phyloP scores from a whole-genome alignment of 2,888 invertebrate genomes.

The Dyspetes luteomarginatus region DNA sequence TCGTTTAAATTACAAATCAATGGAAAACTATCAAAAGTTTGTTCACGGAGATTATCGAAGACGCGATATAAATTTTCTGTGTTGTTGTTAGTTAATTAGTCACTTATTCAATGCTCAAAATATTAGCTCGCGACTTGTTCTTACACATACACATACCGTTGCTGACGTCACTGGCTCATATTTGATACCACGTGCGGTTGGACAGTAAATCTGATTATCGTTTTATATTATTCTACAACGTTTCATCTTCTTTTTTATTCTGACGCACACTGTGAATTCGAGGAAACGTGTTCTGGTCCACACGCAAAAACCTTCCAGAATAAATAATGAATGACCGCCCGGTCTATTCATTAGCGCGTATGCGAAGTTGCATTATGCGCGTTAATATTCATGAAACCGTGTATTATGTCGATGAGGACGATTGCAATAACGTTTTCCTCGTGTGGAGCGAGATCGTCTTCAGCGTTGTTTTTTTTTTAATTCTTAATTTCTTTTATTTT shows the following conservation, averaged over 20 bases:
- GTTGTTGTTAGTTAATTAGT: background rate
- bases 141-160: background rate
- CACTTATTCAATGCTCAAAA: background rate
- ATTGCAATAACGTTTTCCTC: conserved; percentile 29
- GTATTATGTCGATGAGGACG: conserved; percentile 38
- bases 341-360: conserved; percentile 34
- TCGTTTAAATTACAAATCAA: background rate
- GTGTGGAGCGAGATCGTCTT: conserved; percentile 6
- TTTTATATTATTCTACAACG: background rate
- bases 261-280: background rate
- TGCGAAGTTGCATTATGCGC: conserved; percentile 30
- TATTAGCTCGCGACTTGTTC: background rate
- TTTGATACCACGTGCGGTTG: background rate
- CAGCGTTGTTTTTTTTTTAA: background rate
- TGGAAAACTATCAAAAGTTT: too few relatives aligned
- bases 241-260: background rate
- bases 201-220: background rate
- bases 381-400: conserved; percentile 46
- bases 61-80: background rate
- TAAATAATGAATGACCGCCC: conserved; percentile 8
- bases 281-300: conserved; percentile 9
- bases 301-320: conserved; percentile 1
- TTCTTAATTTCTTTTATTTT: background rate
- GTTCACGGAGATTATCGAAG: too few relatives aligned
- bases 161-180: background rate